Evolutionary conservation across 2,113 vertebrate species (phyloP).

Genomic region (Bubo bubo): DNA sequence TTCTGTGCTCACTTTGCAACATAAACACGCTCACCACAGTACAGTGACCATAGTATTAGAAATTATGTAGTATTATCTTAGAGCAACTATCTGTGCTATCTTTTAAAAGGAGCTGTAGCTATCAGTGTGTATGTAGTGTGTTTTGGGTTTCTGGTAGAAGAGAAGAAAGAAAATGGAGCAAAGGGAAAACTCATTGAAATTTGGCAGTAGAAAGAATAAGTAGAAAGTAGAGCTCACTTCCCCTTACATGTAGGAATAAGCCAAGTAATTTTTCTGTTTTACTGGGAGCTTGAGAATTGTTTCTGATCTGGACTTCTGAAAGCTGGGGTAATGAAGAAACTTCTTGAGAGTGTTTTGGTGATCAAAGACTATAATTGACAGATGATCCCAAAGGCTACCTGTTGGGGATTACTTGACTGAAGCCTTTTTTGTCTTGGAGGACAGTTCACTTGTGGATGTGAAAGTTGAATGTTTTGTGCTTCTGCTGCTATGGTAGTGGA

Average conservation of each 20-base stretch:
- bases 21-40: rapidly evolving
- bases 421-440: not conserved
- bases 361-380: not conserved
- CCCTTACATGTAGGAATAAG: not conserved
- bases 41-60: not conserved
- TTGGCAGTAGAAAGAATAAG: not conserved
- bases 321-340: not conserved
- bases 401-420: not conserved
- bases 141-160: not conserved
- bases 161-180: not conserved
- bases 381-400: not conserved
- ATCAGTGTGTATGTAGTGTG: not conserved
- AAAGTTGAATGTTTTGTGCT: not conserved
- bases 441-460: not conserved
- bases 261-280: not conserved
- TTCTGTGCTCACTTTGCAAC: not conserved
- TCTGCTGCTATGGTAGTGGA: not conserved
- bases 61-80: not conserved
- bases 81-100: not conserved
- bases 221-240: not conserved
- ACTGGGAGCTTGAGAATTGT: not conserved
- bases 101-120: not conserved
- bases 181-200: not conserved
- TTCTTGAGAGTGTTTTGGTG: not conserved
- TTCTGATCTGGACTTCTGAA: not conserved